Percentiles rank a stretch among this genome's conserved stretches.
Conservation (phyloP, 2,113 vertebrate species). For the Ciconia boyciana region DNA sequence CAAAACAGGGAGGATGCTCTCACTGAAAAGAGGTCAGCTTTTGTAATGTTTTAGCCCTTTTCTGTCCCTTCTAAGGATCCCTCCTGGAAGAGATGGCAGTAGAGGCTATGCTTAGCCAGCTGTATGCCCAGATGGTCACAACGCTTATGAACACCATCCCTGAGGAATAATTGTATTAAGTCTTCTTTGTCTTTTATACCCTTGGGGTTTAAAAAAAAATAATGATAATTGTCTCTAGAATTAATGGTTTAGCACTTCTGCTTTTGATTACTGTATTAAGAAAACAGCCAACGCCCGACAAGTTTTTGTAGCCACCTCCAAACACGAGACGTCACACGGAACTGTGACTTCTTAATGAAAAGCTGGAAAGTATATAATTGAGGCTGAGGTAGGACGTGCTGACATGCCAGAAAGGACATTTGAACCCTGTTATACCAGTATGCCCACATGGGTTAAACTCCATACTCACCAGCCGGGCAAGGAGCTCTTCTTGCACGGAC, state of each 20-base stretch:
- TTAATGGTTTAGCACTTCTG: constrained; percentile 1
- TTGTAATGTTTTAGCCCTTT: constrained; percentile 62
- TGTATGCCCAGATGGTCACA: constrained; percentile 72
- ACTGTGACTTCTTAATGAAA: constrained; percentile 56
- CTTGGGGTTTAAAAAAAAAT: background rate
- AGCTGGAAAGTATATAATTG: constrained; percentile 16
- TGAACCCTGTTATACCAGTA: constrained; percentile 37
- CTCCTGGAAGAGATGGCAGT: constrained; percentile 53
- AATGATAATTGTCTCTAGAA: background rate
- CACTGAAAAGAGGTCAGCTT: constrained; percentile 51
- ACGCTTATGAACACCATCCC: constrained; percentile 9
- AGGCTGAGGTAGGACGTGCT: constrained; percentile 9
- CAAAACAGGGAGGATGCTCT: constrained; percentile 67
- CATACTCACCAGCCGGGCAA: background rate
- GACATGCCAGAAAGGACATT: constrained; percentile 38
- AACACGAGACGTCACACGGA: background rate
- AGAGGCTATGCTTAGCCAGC: constrained; percentile 54
- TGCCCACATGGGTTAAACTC: background rate
- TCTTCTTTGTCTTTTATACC: constrained; percentile 6
- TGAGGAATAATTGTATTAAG: constrained; percentile 45
- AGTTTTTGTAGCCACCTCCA: constrained; percentile 31
- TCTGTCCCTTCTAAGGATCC: constrained; percentile 55
- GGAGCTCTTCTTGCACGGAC: background rate
- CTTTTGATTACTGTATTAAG: background rate
- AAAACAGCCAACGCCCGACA: background rate